Evolutionary conservation across 2,797 vertebrate genomes (phyloP), one percentile per base, ranked within the genome.

Genomic region (Molossus alvarezi): DNA sequence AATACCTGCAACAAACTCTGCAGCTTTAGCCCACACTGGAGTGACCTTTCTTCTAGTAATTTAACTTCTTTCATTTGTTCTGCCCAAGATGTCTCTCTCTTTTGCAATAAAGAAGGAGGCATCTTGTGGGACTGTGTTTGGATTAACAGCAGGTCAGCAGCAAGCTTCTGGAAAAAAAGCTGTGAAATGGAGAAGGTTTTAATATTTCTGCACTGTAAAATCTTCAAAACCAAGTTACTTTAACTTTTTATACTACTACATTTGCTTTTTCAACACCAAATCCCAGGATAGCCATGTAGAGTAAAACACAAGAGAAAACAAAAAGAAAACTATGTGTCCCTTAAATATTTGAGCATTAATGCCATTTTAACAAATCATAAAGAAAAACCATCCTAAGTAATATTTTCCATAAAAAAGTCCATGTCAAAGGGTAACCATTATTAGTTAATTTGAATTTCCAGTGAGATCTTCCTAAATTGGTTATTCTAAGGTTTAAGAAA

Each of bases 151-250:
- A 98, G 96, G 72, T 97, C 99, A 0, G 97, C 97, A 3, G 79
- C 97, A 84, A 99, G 98, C 95, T 98, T 99, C 94, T 67, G 98
- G 97, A 99, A 99, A 96, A 99, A 99, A 53, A 91, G 98, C 99
- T 99, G 95, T 62, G 80, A 95, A 82, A n/a, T 6, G 3, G 14
- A 80, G 75, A 86, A 57, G 10, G 51, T 86, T 92, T 94, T 73
- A 72, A 15, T 53, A 85, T 45, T 84, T 85, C 65, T 65, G 71
- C 58, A 48, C 8, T 62, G 18, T n/a, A 37, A 94, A 86, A 81
- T 41, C 27, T 77, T 89, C 53, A 62, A 89, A 85, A 64, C 37
- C 33, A 62, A 57, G 8, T 60, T 62, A 62, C 1, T 81, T 95
- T 55, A 41, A 86, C 11, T 27, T 90, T 48, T 51, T 71, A 57